Evolutionary conservation across 2,888 invertebrate genomes (phyloP).

Genomic region (Himalopsyche japonica): DNA sequence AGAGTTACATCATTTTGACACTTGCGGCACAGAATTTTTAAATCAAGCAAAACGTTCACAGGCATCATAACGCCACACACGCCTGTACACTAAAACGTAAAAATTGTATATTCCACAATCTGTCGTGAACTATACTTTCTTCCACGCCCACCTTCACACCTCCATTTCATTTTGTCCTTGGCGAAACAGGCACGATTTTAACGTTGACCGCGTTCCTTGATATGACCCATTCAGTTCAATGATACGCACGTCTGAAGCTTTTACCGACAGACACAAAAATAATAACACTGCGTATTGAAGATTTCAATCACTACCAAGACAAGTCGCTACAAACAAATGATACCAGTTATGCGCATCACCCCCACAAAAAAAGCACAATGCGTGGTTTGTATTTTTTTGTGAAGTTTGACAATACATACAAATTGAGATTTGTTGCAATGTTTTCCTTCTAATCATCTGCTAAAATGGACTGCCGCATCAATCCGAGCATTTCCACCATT

Average conservation of each 20-base stretch:
- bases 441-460: neutral
- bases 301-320: neutral
- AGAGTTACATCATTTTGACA: neutral
- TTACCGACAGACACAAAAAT: neutral
- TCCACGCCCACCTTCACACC: neutral
- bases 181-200: neutral
- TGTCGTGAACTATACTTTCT: neutral
- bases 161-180: neutral
- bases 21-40: neutral
- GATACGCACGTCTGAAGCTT: neutral
- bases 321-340: neutral
- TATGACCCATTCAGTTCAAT: neutral
- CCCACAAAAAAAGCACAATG: neutral
- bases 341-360: neutral
- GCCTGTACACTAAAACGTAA: neutral
- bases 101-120: neutral
- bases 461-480: neutral
- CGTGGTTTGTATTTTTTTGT: neutral
- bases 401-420: neutral
- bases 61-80: neutral
- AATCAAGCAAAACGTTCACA: neutral
- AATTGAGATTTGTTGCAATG: neutral
- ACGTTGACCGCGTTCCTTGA: neutral
- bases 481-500: neutral
- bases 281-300: neutral